Base-by-base conservation (phyloP, 2,888 invertebrate species). In the Argyresthia goedartella region DNA sequence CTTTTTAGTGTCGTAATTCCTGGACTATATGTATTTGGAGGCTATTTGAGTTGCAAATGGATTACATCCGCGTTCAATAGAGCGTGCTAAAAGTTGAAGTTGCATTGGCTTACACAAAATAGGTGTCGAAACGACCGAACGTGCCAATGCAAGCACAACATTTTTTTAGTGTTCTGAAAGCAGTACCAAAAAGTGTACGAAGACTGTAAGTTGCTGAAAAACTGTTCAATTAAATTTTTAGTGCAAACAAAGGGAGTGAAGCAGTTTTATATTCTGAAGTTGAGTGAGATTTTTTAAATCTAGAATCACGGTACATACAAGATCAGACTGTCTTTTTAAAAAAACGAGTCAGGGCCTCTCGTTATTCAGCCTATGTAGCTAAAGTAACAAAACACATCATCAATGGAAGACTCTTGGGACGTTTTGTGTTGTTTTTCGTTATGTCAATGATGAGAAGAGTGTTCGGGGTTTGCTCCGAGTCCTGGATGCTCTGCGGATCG, bases 401-500 rank as follows among this genome's bases (percentile, higher is more conserved):
- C 25, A 25, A 25, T 25, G 25, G 25, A 25, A 25, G 25, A 25
- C 3, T 25, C 6, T 25, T 25, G 25, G 25, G 25, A 25, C 25
- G 6, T 25, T 25, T 25, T 25, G 2, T 25, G 6, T 25, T 25
- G 25, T 25, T 25, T 25, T 25, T 25, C 25, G 6, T 25, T 25
- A 25, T 25, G 25, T 25, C 16, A 1, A 73, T 49, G 46, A 89
- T 89, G 89, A 85, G 87, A 72, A 76, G 87, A 51, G 88, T 88
- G 34, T 85, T 88, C 51, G 88, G 88, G 47, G 88, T 88, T 6
- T 88, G 88, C 66, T 78, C 88, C 6, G 89, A 88, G 59, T 81
- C 87, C 59, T 84, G 85, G 80, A 68, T 81, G 56, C 81, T 84
- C 57, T 87, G 87, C 63, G 84, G 87, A 62, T 87, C 87, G 73